Conservation (phyloP, 2,888 invertebrate genomes). For the Pediacus dermestoides region DNA sequence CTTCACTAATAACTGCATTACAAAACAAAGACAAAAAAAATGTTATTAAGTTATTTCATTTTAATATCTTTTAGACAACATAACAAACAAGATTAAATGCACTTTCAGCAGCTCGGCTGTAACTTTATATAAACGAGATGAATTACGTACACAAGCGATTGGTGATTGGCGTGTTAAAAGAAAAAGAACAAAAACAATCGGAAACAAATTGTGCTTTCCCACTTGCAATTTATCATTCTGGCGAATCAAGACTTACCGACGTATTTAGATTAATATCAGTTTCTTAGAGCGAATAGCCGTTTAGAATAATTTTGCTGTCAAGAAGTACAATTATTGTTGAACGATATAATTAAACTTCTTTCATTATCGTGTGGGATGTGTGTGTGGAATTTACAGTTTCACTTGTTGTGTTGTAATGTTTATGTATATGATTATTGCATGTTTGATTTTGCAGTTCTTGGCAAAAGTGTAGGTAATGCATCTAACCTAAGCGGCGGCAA, state of each 20-base stretch:
- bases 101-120: too few relatives aligned
- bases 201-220: constrained; percentile 24
- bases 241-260: constrained; percentile 25
- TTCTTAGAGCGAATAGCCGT: constrained; percentile 25
- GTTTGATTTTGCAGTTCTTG: too few relatives aligned
- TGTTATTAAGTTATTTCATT: too few relatives aligned
- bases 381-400: too few relatives aligned
- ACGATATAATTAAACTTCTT: constrained; percentile 32
- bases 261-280: constrained; percentile 31
- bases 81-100: too few relatives aligned
- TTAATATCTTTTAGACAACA: too few relatives aligned
- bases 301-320: constrained; percentile 30
- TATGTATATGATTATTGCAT: too few relatives aligned
- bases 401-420: too few relatives aligned
- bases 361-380: constrained; percentile 20
- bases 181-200: constrained; percentile 11
- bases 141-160: constrained; percentile 10
- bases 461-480: too few relatives aligned
- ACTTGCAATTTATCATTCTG: constrained; percentile 26
- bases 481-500: too few relatives aligned
- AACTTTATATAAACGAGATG: constrained; percentile 9
- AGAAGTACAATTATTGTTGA: constrained; percentile 28
- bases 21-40: too few relatives aligned
- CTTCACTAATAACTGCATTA: too few relatives aligned
- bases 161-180: constrained; percentile 12